Conservation (phyloP, 2,888 invertebrate species). For the Lobophora halterata region DNA sequence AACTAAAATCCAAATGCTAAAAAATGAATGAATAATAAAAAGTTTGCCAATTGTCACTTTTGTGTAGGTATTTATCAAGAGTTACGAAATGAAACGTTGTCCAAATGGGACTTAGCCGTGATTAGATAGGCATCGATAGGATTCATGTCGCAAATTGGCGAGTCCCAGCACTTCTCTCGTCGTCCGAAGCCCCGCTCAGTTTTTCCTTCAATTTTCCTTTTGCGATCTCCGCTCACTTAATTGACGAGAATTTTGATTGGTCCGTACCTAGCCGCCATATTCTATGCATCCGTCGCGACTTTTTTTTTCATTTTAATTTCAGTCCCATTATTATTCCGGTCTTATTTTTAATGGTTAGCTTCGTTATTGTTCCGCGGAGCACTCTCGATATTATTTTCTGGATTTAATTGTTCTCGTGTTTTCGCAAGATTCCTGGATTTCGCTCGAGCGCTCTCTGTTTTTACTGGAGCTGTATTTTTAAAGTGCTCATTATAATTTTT, state of each 20-base stretch:
- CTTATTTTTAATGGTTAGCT: constrained; percentile 77
- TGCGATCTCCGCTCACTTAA: constrained; percentile 77
- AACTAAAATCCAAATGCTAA: no score
- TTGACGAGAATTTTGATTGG: constrained; percentile 81
- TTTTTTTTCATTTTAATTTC: constrained; percentile 56
- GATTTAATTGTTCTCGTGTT: constrained; percentile 65
- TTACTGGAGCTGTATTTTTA: constrained; percentile 40
- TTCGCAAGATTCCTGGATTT: constrained; percentile 45
- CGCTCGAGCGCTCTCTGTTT: constrained; percentile 43
- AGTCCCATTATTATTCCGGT: constrained; percentile 73
- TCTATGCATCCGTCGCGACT: constrained; percentile 72
- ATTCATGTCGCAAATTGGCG: no score
- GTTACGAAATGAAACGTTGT: no score
- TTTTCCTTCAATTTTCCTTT: constrained; percentile 79
- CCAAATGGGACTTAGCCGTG: no score
- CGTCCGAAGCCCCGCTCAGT: constrained; percentile 66
- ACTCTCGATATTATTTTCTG: constrained; percentile 67
- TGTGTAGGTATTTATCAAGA: no score
- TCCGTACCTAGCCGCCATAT: constrained; percentile 64
- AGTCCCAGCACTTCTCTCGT: constrained; percentile 22
- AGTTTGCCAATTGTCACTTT: no score
- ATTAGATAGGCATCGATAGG: no score
- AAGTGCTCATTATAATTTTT: constrained; percentile 40
- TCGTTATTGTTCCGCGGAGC: constrained; percentile 69
- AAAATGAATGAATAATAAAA: no score